Evolutionary conservation across 2,113 vertebrate genomes (phyloP).

Genomic region (Phalacrocorax brasilianus): DNA sequence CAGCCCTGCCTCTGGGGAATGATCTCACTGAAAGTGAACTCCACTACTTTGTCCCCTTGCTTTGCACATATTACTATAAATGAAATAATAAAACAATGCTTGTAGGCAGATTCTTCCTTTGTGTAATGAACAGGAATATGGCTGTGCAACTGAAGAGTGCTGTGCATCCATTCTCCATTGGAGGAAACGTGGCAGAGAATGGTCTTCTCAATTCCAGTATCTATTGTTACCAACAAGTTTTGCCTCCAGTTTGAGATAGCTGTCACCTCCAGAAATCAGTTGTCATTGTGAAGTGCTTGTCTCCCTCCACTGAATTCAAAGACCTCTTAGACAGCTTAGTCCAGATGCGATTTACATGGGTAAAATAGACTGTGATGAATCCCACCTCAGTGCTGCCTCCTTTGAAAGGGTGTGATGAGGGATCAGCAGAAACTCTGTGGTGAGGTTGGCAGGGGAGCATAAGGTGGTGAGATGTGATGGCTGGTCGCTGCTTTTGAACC

Average conservation of each 20-base stretch:
- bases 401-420: not conserved
- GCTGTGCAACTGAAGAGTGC: not conserved
- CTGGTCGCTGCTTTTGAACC: not conserved
- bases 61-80: not conserved
- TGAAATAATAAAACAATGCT: not conserved
- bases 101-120: not conserved
- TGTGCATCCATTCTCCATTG: not conserved
- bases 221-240: not conserved
- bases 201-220: not conserved
- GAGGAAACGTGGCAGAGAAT: not conserved
- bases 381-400: not conserved
- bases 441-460: not conserved
- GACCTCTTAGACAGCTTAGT: not conserved
- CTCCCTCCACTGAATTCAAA: not conserved
- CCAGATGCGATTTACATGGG: not conserved
- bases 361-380: not conserved
- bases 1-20: not conserved
- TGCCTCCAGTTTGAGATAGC: not conserved
- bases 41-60: not conserved
- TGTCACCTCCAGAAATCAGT: not conserved
- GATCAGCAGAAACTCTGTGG: not conserved
- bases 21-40: not conserved
- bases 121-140: not conserved
- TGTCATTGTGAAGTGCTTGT: not conserved
- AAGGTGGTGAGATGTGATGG: not conserved